phyloP scores from a whole-genome alignment of 1,140 invertebrate species.

The Neodiprion pinetum region DNA sequence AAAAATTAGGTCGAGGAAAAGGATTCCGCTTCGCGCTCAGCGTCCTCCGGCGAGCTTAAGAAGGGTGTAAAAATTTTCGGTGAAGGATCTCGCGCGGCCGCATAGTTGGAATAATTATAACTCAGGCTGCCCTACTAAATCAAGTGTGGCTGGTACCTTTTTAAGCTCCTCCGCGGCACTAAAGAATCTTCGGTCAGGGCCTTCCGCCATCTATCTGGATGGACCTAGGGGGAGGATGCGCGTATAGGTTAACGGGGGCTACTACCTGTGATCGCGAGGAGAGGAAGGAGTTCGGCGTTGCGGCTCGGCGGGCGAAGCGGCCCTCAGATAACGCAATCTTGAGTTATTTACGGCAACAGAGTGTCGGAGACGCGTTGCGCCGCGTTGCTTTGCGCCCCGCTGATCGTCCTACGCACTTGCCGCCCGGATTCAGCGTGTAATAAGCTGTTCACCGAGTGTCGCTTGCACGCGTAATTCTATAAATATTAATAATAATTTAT shows the following conservation, averaged over 20 bases:
- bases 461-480: constrained; percentile 32
- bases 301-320: constrained; percentile 19
- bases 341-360: constrained; percentile 42
- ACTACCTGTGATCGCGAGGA: constrained; percentile 29
- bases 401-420: constrained; percentile 24
- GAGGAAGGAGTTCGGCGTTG: constrained; percentile 28
- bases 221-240: no score
- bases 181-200: neutral
- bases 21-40: no score
- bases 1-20: no score
- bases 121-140: neutral
- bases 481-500: constrained; percentile 44
- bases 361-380: constrained; percentile 23
- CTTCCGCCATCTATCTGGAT: neutral
- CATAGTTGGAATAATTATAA: constrained; percentile 6
- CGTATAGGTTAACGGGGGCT: neutral
- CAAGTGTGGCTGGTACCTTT: neutral
- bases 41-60: no score
- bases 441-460: constrained; percentile 23
- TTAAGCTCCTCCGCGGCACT: neutral
- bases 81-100: neutral
- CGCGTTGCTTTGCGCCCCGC: constrained; percentile 32
- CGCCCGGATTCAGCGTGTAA: constrained; percentile 36
- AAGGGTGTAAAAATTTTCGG: no score
- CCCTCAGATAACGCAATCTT: constrained; percentile 39